Evolutionary conservation across 2,113 vertebrate genomes (phyloP).

Genomic region (Tupaia chinensis): DNA sequence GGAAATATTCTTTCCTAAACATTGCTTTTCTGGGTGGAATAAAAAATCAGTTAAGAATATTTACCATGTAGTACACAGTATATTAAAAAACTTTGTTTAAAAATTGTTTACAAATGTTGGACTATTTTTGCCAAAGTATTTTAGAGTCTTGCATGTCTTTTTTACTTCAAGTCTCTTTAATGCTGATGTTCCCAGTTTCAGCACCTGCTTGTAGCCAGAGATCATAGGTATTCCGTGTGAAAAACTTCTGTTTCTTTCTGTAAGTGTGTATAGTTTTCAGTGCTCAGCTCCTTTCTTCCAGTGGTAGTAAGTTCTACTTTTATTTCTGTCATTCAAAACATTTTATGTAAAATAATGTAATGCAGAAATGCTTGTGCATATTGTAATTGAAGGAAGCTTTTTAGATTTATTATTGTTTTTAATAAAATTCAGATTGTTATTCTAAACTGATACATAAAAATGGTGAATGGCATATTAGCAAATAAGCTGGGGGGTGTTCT

Average conservation of each 20-base stretch:
- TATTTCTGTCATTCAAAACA: constrained; percentile 74
- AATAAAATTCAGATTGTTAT: constrained; percentile 85
- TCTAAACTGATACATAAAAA: constrained; percentile 83
- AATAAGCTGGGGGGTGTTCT: constrained; percentile 75
- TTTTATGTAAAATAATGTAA: constrained; percentile 85
- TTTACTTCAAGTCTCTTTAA: constrained; percentile 64
- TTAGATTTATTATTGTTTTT: constrained; percentile 81
- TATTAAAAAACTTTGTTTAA: constrained; percentile 75
- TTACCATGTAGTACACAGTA: constrained; percentile 54
- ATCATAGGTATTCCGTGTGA: constrained; percentile 69
- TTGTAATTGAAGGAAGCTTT: constrained; percentile 82
- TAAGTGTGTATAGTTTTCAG: constrained; percentile 65
- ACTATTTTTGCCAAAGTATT: constrained; percentile 77
- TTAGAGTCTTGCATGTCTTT: constrained; percentile 69
- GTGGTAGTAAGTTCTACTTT: constrained; percentile 45
- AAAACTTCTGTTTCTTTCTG: constrained; percentile 56
- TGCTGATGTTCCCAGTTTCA: constrained; percentile 76
- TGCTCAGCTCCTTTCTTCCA: constrained; percentile 51
- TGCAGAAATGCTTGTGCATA: constrained; percentile 82
- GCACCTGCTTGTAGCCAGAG: constrained; percentile 55
- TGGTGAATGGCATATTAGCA: constrained; percentile 77
- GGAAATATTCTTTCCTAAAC: constrained; percentile 40
- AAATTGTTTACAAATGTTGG: constrained; percentile 83
- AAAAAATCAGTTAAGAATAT: constrained; percentile 72
- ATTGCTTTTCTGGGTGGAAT: constrained; percentile 60